phyloP scores from a whole-genome alignment of 2,113 vertebrate species.

The Lepisosteus oculatus region DNA sequence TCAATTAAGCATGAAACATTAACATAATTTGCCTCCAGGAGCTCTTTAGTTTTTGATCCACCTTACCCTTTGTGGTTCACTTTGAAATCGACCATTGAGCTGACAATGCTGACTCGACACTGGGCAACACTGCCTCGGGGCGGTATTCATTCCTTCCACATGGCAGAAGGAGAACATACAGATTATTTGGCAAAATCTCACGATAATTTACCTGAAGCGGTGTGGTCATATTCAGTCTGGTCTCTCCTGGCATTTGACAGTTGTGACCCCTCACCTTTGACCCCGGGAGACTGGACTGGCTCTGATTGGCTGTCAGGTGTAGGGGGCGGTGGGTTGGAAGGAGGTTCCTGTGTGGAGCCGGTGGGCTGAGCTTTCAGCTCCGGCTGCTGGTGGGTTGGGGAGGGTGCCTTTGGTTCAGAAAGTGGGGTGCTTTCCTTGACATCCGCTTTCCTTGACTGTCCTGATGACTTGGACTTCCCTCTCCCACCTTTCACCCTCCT shows the following conservation, averaged over 20 bases:
- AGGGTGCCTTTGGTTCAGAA: constrained; percentile 40
- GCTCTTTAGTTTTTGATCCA: no score
- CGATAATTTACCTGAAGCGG: constrained; percentile 40
- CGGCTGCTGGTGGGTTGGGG: constrained; percentile 9
- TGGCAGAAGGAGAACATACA: no score
- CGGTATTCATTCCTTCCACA: no score
- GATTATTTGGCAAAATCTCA: no score
- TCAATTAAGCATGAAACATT: no score
- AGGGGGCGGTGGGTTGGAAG: constrained; percentile 24
- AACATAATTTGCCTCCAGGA: no score
- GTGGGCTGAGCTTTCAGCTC: background rate
- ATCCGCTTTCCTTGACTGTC: constrained; percentile 39
- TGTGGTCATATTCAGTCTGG: constrained; percentile 17
- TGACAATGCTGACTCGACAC: no score
- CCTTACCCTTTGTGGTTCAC: no score
- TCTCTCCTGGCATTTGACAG: constrained; percentile 17
- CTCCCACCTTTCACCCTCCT: constrained; percentile 64
- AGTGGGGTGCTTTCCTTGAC: constrained; percentile 17
- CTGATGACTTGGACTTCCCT: constrained; percentile 54
- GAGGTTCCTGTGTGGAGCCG: background rate
- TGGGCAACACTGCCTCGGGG: no score
- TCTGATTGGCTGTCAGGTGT: constrained; percentile 31
- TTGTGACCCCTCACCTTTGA: constrained; percentile 25
- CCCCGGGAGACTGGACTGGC: constrained; percentile 7
- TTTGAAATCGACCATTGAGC: no score